phyloP scores from a whole-genome alignment of 2,113 vertebrate species.

The Cisticola juncidis region DNA sequence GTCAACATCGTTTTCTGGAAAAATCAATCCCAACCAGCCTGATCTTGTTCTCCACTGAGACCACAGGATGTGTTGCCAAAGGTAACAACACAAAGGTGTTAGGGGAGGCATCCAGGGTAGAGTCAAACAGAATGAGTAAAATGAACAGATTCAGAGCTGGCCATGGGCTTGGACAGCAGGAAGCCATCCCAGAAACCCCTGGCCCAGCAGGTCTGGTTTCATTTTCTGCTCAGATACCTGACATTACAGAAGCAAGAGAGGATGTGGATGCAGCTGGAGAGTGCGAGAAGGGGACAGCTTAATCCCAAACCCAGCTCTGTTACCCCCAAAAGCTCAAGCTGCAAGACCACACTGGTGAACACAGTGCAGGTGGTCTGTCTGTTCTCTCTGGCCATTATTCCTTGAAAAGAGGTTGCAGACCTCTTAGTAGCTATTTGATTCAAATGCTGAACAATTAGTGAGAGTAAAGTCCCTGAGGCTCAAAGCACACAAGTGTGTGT shows the following conservation, averaged over 20 bases:
- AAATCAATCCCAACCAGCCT: not conserved
- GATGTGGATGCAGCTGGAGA: not conserved
- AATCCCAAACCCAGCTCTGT: rapidly evolving
- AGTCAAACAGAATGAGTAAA: not conserved
- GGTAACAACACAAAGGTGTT: not conserved
- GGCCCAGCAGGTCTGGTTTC: not conserved
- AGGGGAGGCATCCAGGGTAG: not conserved
- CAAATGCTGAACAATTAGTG: not conserved
- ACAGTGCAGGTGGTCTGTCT: not conserved
- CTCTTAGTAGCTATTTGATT: not conserved
- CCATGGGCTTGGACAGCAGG: rapidly evolving
- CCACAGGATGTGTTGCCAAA: not conserved
- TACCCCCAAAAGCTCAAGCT: not conserved
- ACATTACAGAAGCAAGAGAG: not conserved
- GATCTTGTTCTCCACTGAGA: not conserved
- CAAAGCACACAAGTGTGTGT: not conserved
- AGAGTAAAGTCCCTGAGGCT: not conserved
- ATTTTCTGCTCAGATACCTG: not conserved
- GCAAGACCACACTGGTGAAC: not conserved
- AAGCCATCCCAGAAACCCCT: not conserved
- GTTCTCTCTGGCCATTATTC: not conserved
- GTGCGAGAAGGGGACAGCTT: not conserved
- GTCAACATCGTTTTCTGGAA: not conserved
- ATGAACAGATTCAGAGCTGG: not conserved
- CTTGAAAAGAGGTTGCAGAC: not conserved